Percentiles rank a stretch among this genome's conserved stretches.
Evolutionary conservation across 2,888 invertebrate species (phyloP).

Genomic region (Plebejus melissa): DNA sequence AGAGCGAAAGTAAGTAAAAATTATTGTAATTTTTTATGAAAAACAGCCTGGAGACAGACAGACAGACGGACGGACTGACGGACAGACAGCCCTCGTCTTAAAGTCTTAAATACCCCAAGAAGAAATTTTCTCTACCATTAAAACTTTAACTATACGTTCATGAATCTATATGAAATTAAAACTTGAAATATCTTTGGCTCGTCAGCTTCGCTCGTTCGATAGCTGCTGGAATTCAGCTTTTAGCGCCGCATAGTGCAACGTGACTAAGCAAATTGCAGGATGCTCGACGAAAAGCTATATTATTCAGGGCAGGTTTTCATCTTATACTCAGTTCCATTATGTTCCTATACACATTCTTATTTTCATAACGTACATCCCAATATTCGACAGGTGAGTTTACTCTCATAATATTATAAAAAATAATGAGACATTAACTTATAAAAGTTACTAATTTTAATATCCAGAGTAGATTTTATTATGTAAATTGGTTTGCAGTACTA

Average conservation of each 20-base stretch:
- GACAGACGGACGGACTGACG: too few relatives aligned
- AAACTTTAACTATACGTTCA: background rate
- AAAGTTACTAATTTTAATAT: background rate
- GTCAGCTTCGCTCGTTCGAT: background rate
- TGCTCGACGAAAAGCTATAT: conserved; percentile 1
- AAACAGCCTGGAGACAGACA: too few relatives aligned
- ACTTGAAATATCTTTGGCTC: background rate
- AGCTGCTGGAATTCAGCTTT: conserved; percentile 8
- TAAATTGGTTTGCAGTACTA: background rate
- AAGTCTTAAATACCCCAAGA: too few relatives aligned
- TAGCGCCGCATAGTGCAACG: conserved; percentile 9
- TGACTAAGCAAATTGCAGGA: background rate
- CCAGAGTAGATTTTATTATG: background rate
- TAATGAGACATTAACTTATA: background rate
- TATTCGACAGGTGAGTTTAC: background rate
- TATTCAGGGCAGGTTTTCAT: conserved; percentile 7
- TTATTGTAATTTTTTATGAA: too few relatives aligned
- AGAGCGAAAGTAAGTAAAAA: too few relatives aligned
- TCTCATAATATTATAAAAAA: background rate
- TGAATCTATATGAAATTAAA: conserved; percentile 1
- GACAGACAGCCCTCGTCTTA: too few relatives aligned
- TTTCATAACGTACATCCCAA: background rate
- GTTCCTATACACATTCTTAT: background rate
- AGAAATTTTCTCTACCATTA: too few relatives aligned
- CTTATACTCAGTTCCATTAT: background rate